phyloP scores from a whole-genome alignment of 2,888 invertebrate genomes.

The Sylvicola cinctus region DNA sequence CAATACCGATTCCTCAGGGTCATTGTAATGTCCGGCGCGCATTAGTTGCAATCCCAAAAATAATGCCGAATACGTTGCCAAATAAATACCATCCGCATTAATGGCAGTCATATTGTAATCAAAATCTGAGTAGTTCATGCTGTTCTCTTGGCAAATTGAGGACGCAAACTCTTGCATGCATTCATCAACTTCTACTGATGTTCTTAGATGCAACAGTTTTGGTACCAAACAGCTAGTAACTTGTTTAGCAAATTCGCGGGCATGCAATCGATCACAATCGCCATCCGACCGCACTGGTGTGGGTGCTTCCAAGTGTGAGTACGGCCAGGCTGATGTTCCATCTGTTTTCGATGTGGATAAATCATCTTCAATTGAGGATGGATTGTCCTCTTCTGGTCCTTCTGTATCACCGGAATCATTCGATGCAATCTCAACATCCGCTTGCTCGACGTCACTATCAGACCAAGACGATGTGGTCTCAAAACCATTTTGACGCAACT shows the following conservation, averaged over 20 bases:
- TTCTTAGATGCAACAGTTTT: constrained; percentile 48
- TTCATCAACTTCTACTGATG: constrained; percentile 76
- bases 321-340: constrained; percentile 19
- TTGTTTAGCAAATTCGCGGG: constrained; percentile 61
- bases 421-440: constrained; percentile 47
- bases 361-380: constrained; percentile 26
- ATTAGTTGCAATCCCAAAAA: constrained; percentile 63
- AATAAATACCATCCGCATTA: constrained; percentile 88
- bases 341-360: constrained; percentile 19
- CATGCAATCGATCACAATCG: constrained; percentile 71
- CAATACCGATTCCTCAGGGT: constrained; percentile 23
- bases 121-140: constrained; percentile 25
- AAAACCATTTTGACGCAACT: constrained; percentile 40
- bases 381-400: constrained; percentile 46
- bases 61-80: constrained; percentile 73
- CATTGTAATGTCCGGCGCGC: constrained; percentile 51
- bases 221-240: constrained; percentile 55
- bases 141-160: constrained; percentile 62
- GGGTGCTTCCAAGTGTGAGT: constrained; percentile 23
- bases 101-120: constrained; percentile 44
- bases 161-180: constrained; percentile 83
- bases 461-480: constrained; percentile 31
- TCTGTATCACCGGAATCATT: constrained; percentile 49
- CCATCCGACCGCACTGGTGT: constrained; percentile 34
- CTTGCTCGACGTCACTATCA: constrained; percentile 44